Evolutionary conservation across 2,797 vertebrate genomes (phyloP).

Genomic region (Ctenosaura bakeri): DNA sequence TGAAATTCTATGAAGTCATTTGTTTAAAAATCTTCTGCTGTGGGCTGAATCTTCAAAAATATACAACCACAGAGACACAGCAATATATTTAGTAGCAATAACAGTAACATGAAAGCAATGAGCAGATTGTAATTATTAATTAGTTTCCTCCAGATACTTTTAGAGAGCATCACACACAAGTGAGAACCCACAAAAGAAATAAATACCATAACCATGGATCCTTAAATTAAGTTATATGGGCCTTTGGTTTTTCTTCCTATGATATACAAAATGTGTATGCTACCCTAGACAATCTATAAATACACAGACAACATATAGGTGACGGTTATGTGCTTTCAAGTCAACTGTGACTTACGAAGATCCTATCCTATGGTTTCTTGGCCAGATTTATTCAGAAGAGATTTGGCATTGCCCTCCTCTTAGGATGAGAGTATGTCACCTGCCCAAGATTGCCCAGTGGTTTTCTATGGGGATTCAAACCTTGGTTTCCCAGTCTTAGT

Average conservation of each 20-base stretch:
- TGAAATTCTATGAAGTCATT: neutral
- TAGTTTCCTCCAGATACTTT: neutral
- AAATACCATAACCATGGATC: neutral
- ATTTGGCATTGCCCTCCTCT: too few relatives aligned
- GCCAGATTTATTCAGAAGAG: too few relatives aligned
- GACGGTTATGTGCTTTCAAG: too few relatives aligned
- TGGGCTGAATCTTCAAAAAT: neutral
- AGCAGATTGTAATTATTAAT: neutral
- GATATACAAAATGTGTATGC: neutral
- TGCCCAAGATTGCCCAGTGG: too few relatives aligned
- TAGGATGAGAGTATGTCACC: too few relatives aligned
- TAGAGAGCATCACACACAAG: neutral
- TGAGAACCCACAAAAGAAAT: neutral
- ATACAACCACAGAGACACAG: neutral
- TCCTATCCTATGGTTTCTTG: too few relatives aligned
- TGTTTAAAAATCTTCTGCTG: slow-evolving; percentile 10
- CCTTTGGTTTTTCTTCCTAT: neutral
- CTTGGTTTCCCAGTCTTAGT: too few relatives aligned
- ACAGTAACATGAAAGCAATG: neutral
- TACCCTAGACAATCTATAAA: too few relatives aligned
- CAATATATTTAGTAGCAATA: neutral
- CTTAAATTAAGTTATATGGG: neutral
- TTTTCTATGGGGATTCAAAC: too few relatives aligned
- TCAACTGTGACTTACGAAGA: too few relatives aligned
- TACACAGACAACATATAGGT: too few relatives aligned